Base-by-base conservation (phyloP, 2,113 vertebrate genomes). In the Dasyornis broadbenti region DNA sequence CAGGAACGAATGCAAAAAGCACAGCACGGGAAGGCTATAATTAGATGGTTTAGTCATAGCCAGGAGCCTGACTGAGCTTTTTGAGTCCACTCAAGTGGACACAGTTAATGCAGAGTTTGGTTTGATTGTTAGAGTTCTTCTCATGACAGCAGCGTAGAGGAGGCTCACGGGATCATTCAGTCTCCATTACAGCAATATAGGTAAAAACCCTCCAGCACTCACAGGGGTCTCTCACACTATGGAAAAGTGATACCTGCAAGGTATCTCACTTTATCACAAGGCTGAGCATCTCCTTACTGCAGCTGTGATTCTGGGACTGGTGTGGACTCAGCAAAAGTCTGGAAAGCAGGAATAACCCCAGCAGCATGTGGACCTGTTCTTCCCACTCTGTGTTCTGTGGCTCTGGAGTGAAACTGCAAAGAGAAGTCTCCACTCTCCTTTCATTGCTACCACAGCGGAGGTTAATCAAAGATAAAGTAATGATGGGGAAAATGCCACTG, bases 21-120 rank as follows among this genome's bases (percentile, higher is more conserved):
- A 86, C 92, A 96, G 84, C 96, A 94, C 1, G 19, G 95, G 71
- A 82, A 94, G 60, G 64, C 95, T 96, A 96, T 96, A 95, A 96
- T 96, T 97, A 96, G 96, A 91, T 93, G 82, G 84, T 94, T 91
- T 94, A 96, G 94, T 95, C 93, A 95, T 95, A 89, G 80, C 94
- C 95, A 95, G 82, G 79, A 96, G 89, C 65, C 92, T 95, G 92
- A 76, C 94, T 96, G 90, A 94, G 93, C 95, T 96, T 93, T 95
- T 85, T 87, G 90, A 94, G 93, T 90, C 86, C 89, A 85, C 94
- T 95, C 61, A 97, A 96, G 95, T 93, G 94, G 97, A 94, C 94
- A 93, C 42, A 69, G 73, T 82, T 85, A 92, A 86, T 85, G 86
- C 45, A 89, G 76, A 92, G 53, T 54, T 90, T 89, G 77, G 83